phyloP scores from a whole-genome alignment of 1,140 invertebrate species.

The Plodia interpunctella region DNA sequence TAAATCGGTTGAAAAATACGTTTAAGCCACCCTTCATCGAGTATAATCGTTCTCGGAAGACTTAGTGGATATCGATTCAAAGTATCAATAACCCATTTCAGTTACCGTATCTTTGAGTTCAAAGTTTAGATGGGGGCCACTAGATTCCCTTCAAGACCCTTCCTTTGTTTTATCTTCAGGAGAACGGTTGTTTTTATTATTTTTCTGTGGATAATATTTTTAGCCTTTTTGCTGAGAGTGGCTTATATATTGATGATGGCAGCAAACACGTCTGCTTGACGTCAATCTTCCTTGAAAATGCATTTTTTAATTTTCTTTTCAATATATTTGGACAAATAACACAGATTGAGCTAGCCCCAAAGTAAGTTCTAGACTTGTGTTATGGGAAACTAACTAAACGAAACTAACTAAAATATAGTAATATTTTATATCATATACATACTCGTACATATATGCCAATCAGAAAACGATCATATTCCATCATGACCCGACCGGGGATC shows the following conservation, averaged over 20 bases:
- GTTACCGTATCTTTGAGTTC: neutral
- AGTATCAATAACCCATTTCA: neutral
- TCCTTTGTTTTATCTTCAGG: neutral
- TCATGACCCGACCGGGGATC: too few relatives aligned
- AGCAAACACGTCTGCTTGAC: too few relatives aligned
- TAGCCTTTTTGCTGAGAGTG: neutral
- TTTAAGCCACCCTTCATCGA: neutral
- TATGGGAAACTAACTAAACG: too few relatives aligned
- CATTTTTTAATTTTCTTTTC: too few relatives aligned
- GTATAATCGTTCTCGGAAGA: neutral
- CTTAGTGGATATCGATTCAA: neutral
- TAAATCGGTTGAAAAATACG: neutral
- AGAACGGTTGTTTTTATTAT: neutral
- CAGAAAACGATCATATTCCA: too few relatives aligned
- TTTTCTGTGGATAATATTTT: neutral
- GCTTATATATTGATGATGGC: neutral
- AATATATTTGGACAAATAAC: too few relatives aligned
- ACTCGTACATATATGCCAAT: too few relatives aligned
- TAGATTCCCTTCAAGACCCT: neutral
- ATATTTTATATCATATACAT: too few relatives aligned
- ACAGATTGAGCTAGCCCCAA: too few relatives aligned
- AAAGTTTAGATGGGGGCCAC: neutral
- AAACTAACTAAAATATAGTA: too few relatives aligned
- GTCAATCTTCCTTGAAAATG: too few relatives aligned
- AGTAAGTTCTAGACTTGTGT: too few relatives aligned